Evolutionary conservation across 2,113 vertebrate species (phyloP), one percentile per base, ranked within the genome.

Genomic region (Tetrao urogallus): DNA sequence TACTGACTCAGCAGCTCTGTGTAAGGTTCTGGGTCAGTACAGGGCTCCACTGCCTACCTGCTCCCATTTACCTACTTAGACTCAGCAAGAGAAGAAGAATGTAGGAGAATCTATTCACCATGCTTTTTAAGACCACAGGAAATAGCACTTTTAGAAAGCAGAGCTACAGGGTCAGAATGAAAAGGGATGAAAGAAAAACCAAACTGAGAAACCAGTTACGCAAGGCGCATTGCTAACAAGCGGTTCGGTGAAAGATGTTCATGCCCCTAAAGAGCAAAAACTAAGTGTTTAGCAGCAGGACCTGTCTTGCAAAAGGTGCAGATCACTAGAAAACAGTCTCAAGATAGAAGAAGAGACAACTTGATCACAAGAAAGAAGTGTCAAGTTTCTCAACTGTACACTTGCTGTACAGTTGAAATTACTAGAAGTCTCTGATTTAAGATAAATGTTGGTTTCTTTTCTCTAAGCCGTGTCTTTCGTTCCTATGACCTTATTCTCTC

Each of bases 101-200:
- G 10, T 60, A 54, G 52, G 9, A 54, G 52, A 54, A 42, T 86
- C 9, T 34, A 13, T 43, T 93, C 36, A 45, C 1, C 19, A n/a
- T 40, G 19, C 73, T 72, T 54, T 18, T 69, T 36, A 47, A 94
- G 90, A 90, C 92, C 86, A 94, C 94, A 97, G 96, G 96, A 97
- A 95, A 90, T 61, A 27, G n/a, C 70, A 81, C 57, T 56, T 92
- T 36, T 57, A 4, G 63, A 58, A 78, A 88, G 47, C 2, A 52
- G 69, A 69, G 48, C 48, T 95, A 47, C 2, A 21, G 30, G 75
- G 65, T 34, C 72, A 86, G 42, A 89, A 85, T 47, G 36, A 89
- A 32, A 72, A 4, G 66, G 1, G 0, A 65, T 67, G 69, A 30
- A 82, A 82, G 54, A 78, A 13, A 81, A 56, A 57, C 65, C 82